Percentiles rank a stretch among this genome's conserved stretches.
Conservation (phyloP, 2,113 vertebrate genomes). For the Nesoenas mayeri region DNA sequence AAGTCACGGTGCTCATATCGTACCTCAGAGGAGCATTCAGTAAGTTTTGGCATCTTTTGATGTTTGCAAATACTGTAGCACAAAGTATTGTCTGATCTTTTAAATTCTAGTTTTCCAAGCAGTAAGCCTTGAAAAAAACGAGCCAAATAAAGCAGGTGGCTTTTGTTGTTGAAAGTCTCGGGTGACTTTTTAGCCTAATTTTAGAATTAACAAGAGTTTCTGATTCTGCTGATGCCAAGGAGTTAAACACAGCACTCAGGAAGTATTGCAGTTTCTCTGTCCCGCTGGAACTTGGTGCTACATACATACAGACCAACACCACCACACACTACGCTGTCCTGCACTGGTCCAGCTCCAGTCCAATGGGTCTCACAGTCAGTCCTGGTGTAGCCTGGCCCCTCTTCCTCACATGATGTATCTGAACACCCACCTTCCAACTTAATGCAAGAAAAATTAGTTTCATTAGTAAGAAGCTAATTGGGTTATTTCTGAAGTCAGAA, state of each 20-base stretch:
- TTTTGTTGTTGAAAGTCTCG: neutral
- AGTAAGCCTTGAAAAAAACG: neutral
- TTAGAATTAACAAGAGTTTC: neutral
- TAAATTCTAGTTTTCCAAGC: constrained; percentile 35
- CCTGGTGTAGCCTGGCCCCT: neutral
- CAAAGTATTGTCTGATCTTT: constrained; percentile 39
- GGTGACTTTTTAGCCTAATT: constrained; percentile 28
- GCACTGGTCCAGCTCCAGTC: neutral
- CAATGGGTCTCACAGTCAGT: neutral
- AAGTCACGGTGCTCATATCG: neutral
- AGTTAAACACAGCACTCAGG: neutral
- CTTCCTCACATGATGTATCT: neutral
- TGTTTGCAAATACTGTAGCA: constrained; percentile 27
- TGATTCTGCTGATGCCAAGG: neutral
- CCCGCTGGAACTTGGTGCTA: neutral
- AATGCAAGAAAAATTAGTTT: neutral
- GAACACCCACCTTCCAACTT: neutral
- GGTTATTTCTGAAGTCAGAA: constrained; percentile 4
- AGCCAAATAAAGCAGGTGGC: neutral
- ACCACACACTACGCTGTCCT: neutral
- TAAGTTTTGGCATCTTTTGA: constrained; percentile 27
- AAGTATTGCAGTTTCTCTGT: neutral
- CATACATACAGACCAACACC: neutral
- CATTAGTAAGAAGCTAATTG: neutral
- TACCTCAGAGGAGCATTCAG: constrained; percentile 4